Conservation (phyloP, 2,888 invertebrate genomes). For the Noctua comes region DNA sequence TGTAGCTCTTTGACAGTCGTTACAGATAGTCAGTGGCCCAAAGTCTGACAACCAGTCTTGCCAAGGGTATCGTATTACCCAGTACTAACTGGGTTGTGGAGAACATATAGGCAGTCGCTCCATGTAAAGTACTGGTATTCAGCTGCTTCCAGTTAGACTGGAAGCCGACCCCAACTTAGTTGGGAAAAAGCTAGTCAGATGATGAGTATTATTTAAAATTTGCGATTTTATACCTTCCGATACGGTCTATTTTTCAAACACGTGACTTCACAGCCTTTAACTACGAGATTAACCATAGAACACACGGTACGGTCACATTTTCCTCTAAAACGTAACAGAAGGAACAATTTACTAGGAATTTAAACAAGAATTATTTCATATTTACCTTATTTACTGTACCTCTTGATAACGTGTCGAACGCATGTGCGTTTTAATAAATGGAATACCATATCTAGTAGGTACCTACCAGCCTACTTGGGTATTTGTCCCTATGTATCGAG, state of each 20-base stretch:
- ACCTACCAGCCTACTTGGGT: neutral
- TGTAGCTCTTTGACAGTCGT: too few species aligned
- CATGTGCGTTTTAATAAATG: conserved; percentile 12
- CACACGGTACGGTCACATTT: conserved; percentile 1
- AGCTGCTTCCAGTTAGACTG: too few species aligned
- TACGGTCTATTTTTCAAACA: neutral
- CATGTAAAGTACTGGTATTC: too few species aligned
- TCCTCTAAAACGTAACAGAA: conserved; percentile 27
- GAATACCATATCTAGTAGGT: neutral
- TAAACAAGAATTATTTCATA: conserved; percentile 4
- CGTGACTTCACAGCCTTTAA: conserved; percentile 14
- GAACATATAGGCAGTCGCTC: too few species aligned
- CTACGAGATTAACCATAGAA: conserved; percentile 9
- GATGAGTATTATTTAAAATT: neutral
- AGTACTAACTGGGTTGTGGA: too few species aligned
- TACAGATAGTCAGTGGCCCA: too few species aligned
- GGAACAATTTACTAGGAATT: conserved; percentile 21
- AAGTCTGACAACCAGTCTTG: too few species aligned
- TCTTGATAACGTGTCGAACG: conserved; percentile 1
- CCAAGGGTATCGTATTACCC: too few species aligned
- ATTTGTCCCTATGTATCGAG: neutral
- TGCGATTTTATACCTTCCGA: neutral
- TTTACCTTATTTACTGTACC: conserved; percentile 43
- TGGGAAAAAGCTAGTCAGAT: too few species aligned
- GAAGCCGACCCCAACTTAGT: too few species aligned